Evolutionary conservation across 2,113 vertebrate genomes (phyloP).

Genomic region (Ophthalmolycus amberensis): DNA sequence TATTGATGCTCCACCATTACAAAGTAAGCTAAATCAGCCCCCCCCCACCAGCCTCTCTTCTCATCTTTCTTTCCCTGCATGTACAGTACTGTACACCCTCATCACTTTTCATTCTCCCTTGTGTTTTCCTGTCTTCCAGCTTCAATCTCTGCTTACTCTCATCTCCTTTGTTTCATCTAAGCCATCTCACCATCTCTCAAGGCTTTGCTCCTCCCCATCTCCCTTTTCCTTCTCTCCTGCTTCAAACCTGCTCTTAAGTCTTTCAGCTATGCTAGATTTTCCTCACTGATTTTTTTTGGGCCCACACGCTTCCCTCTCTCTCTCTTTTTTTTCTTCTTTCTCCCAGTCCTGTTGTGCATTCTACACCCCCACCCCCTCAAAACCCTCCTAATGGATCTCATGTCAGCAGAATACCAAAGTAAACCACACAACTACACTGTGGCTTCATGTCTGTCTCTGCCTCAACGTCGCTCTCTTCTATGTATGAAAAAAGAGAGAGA

Average conservation of each 20-base stretch:
- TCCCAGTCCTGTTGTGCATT: constrained; percentile 57
- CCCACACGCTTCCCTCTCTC: constrained; percentile 23
- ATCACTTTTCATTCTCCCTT: constrained; percentile 68
- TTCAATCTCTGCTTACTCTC: constrained; percentile 69
- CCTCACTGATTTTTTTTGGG: constrained; percentile 48
- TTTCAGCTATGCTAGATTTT: constrained; percentile 55
- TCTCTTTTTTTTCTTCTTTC: constrained; percentile 8
- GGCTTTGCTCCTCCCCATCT: constrained; percentile 67
- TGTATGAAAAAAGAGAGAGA: constrained; percentile 32
- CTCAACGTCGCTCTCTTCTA: constrained; percentile 55
- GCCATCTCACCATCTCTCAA: constrained; percentile 66
- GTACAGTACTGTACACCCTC: constrained; percentile 52
- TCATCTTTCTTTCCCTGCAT: constrained; percentile 41
- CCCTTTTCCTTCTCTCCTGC: constrained; percentile 41
- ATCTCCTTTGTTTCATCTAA: constrained; percentile 73
- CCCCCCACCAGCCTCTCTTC: constrained; percentile 45
- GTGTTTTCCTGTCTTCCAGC: constrained; percentile 70
- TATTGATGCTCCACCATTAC: constrained; percentile 38
- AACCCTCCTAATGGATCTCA: constrained; percentile 76
- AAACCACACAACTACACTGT: constrained; percentile 78
- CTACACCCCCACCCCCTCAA: constrained; percentile 41
- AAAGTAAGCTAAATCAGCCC: constrained; percentile 65
- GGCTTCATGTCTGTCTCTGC: constrained; percentile 74
- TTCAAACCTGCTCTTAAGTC: constrained; percentile 63
- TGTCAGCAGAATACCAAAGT: constrained; percentile 81